phyloP scores from a whole-genome alignment of 1,140 invertebrate species.

The Homarus americanus region DNA sequence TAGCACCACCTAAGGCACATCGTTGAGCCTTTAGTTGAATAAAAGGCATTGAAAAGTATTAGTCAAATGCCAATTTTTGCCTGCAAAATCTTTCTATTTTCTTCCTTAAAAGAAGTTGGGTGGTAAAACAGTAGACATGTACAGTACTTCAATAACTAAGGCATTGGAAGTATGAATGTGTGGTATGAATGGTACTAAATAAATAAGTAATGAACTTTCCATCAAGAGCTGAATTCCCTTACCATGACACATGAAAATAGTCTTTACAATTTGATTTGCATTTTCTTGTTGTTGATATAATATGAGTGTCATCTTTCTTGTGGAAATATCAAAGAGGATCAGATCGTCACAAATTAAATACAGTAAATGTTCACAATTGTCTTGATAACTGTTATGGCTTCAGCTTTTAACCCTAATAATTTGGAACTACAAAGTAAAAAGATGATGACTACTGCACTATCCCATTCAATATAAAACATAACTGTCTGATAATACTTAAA shows the following conservation, averaged over 20 bases:
- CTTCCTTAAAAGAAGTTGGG: background rate
- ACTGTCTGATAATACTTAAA: background rate
- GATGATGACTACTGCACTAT: background rate
- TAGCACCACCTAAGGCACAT: constrained; percentile 6
- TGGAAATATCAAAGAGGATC: too few relatives aligned
- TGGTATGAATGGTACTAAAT: background rate
- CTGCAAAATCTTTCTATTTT: background rate
- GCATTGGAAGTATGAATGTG: background rate
- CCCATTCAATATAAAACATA: background rate
- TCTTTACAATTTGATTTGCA: background rate
- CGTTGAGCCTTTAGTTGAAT: constrained; percentile 3
- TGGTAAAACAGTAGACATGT: too few relatives aligned
- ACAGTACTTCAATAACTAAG: background rate
- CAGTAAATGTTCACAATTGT: background rate
- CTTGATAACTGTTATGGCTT: background rate
- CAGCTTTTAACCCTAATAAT: background rate
- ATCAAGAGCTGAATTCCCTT: background rate
- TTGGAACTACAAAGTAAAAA: background rate
- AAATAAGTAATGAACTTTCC: background rate
- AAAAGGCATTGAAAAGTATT: background rate
- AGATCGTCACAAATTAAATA: background rate
- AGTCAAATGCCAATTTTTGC: background rate
- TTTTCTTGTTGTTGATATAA: background rate
- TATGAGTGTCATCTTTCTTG: too few relatives aligned
- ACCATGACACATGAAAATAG: background rate